Percentiles rank a stretch among this genome's conserved stretches.
phyloP scores from a whole-genome alignment of 2,797 vertebrate genomes.

The Premnoplex brunnescens region DNA sequence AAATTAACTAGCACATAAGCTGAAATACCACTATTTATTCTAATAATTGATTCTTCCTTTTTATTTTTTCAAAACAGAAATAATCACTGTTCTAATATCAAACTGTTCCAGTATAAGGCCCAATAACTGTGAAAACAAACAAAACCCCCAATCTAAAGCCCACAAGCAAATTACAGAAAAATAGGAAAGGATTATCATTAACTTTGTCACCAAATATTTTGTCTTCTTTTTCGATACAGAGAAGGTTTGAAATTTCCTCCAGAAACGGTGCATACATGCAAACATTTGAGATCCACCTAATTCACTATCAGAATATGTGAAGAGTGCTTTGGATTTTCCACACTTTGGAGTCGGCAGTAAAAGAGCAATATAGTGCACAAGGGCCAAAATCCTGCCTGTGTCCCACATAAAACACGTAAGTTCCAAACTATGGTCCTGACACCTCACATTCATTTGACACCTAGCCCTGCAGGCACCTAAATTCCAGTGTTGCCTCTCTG shows the following conservation, averaged over 20 bases:
- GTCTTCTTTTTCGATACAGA: neutral
- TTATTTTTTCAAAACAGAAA: neutral
- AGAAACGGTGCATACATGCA: neutral
- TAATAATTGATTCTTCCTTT: neutral
- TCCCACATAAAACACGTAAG: neutral
- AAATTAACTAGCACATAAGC: neutral
- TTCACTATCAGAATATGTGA: neutral
- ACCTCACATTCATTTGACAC: conserved; percentile 47
- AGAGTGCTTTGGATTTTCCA: neutral
- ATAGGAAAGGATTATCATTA: neutral
- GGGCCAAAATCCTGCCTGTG: neutral
- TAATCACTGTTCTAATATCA: neutral
- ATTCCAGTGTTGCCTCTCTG: conserved; percentile 41
- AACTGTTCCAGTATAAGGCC: neutral
- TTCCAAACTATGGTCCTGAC: conserved; percentile 20
- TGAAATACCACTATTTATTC: neutral
- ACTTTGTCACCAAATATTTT: neutral
- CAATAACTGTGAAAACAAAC: neutral
- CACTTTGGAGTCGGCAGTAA: neutral
- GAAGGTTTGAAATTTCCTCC: neutral
- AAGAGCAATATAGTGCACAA: neutral
- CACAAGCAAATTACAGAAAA: neutral
- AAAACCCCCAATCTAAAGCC: neutral
- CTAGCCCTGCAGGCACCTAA: conserved; percentile 36
- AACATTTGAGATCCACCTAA: neutral